phyloP scores from a whole-genome alignment of 2,113 vertebrate genomes.

The Callaeas wilsoni region DNA sequence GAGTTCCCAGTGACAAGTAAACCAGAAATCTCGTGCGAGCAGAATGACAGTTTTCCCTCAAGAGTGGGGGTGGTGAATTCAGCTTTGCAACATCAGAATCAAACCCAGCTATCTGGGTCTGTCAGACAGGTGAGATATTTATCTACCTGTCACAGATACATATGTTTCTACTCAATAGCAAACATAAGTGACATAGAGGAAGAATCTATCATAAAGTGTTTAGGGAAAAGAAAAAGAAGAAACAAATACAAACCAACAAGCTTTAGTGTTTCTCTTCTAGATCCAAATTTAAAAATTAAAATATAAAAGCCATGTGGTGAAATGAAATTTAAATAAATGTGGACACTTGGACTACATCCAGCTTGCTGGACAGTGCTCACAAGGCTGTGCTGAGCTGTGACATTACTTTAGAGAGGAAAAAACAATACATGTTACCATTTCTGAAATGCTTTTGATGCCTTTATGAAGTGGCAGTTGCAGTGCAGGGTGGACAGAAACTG shows the following conservation, averaged over 20 bases:
- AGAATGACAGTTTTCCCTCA: not conserved
- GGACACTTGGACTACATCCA: not conserved
- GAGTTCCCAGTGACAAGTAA: not conserved
- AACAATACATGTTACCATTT: not conserved
- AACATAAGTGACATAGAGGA: not conserved
- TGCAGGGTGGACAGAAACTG: not conserved
- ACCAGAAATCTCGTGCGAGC: not conserved
- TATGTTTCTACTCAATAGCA: not conserved
- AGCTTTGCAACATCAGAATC: not conserved
- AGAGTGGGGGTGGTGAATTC: not conserved
- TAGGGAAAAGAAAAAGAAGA: not conserved
- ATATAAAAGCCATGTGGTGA: not conserved
- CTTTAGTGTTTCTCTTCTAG: not conserved
- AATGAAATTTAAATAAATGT: not conserved
- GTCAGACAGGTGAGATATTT: not conserved
- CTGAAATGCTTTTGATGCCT: not conserved
- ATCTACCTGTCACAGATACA: not conserved
- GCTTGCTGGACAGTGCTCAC: not conserved
- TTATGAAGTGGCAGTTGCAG: not conserved
- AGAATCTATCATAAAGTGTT: not conserved
- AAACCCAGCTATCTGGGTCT: not conserved
- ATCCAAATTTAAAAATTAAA: not conserved
- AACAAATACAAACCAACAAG: not conserved
- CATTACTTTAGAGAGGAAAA: not conserved
- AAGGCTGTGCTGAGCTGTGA: not conserved